Base-by-base conservation (phyloP, 1,140 invertebrate genomes). In the Protaetia brevitarsis region DNA sequence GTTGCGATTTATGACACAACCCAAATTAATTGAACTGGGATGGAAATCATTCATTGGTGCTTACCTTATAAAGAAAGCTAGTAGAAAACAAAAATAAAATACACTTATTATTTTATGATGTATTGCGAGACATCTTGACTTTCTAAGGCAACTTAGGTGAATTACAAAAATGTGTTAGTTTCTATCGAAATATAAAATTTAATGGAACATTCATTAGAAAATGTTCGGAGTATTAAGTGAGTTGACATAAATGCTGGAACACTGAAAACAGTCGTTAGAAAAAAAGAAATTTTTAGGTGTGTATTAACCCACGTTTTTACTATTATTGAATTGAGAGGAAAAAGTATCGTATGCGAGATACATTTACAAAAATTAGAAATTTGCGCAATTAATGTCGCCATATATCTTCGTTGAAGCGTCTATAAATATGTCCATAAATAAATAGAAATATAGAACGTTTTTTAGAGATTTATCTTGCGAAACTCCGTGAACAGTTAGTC, bases 391-490 rank as follows among this genome's bases (percentile, higher is more conserved):
- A 45, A 45, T 45, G 41, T 45, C 41, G 41, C 41, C 23, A 21
- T 45, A 19, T 45, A 45, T 45, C 41, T 45, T 45, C 41, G 41
- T 45, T 21, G 41, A 45, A 45, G 23, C 41, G 41, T 45, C 41
- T 21, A 45, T 45, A 45, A 45, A 45, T 21, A n/a, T n/a, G 13
- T 45, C 41, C 16, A 45, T 45, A 45, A 45, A 45, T 45, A 45
- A 45, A 45, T 13, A 45, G 41, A 23, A 45, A 45, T 21, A 45
- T 45, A 19, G 41, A 45, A 45, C 41, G 41, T 45, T 45, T 45
- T n/a, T 45, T 45, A 45, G 41, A 45, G 41, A 45, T 45, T 45
- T 45, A 45, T 45, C 41, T 45, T 45, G 41, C 41, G 41, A 45
- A 45, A 45, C 23, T 45, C 23, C 3, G n/a, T 45, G 23, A 19